Evolutionary conservation across 2,113 vertebrate species (phyloP).

Genomic region (Ascaphus truei): DNA sequence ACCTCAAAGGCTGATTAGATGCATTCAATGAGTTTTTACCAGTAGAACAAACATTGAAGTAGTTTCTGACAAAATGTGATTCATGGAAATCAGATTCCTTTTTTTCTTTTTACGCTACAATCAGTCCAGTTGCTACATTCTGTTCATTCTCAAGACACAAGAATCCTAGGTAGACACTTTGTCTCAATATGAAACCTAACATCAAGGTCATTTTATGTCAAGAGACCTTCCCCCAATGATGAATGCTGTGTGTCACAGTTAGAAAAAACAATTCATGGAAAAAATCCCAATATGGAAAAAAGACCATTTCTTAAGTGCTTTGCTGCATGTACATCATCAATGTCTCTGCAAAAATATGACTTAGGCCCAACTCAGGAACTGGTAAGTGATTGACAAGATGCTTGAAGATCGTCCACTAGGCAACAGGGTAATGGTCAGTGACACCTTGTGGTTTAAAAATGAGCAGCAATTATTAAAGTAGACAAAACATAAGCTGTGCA

Average conservation of each 20-base stretch:
- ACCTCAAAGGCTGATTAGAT: constrained; percentile 55
- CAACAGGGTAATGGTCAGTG: too few species aligned
- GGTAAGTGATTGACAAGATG: too few species aligned
- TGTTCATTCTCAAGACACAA: background rate
- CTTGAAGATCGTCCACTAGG: too few species aligned
- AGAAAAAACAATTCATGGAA: background rate
- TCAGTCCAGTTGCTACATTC: background rate
- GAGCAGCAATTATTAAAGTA: too few species aligned
- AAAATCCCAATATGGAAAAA: background rate
- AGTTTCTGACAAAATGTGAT: constrained; percentile 54
- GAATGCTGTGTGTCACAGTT: background rate
- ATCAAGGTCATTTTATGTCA: constrained; percentile 10
- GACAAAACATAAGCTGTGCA: too few species aligned
- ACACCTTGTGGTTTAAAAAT: too few species aligned
- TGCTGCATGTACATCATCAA: too few species aligned
- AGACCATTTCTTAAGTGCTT: background rate
- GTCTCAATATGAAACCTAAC: background rate
- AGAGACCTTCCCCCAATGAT: background rate
- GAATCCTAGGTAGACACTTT: background rate
- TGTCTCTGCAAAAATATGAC: too few species aligned
- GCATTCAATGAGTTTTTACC: constrained; percentile 48
- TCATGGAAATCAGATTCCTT: constrained; percentile 52
- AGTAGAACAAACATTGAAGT: constrained; percentile 45
- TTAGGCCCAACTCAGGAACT: too few species aligned
- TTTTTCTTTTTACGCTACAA: constrained; percentile 19